Base-by-base conservation (phyloP, 2,888 invertebrate species). In the Cerastis leucographa region DNA sequence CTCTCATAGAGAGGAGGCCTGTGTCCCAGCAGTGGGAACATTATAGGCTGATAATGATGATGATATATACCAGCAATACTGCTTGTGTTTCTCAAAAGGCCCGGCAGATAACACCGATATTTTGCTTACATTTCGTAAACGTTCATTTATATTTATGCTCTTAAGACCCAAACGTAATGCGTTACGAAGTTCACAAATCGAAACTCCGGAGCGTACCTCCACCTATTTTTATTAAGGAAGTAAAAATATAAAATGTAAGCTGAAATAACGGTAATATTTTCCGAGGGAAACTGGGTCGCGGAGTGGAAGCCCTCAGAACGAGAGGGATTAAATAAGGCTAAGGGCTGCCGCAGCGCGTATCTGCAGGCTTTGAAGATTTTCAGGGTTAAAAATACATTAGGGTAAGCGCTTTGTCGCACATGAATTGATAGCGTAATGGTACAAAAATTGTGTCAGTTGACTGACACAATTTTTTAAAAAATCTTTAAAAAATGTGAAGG, bases 281-380 rank as follows among this genome's bases (percentile, higher is more conserved):
- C 83, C 78, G 78, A 81, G 77, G 80, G 81, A 87, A 91, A 90
- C 90, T 91, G 85, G 91, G 91, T 91, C 91, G 85, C 80, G 85
- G 84, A 85, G 85, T 85, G 87, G 79, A 79, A 79, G 79, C 77
- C 87, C 73, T 81, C 77, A 29, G 69, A 76, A 84, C 84, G 81
- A 85, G 80, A 85, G 76, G 81, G 83, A 86, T 86, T 87, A 87
- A 86, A 85, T 85, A 83, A 83, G 79, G 69, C 67, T 65, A 62
- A 88, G 86, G 88, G 88, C 51, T 88, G 83, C 54, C 83, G 66
- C 68, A 9, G 64, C 51, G 67, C 61, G 59, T 77, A 71, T 83
- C 71, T 68, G 69, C n/a, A 62, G 54, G 70, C 68, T 84, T 84
- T 56, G 64, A 75, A 77, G 78, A 79, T 74, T 74, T 69, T 67